phyloP scores from a whole-genome alignment of 1,140 invertebrate genomes.

The Gonatopus flavifemur region DNA sequence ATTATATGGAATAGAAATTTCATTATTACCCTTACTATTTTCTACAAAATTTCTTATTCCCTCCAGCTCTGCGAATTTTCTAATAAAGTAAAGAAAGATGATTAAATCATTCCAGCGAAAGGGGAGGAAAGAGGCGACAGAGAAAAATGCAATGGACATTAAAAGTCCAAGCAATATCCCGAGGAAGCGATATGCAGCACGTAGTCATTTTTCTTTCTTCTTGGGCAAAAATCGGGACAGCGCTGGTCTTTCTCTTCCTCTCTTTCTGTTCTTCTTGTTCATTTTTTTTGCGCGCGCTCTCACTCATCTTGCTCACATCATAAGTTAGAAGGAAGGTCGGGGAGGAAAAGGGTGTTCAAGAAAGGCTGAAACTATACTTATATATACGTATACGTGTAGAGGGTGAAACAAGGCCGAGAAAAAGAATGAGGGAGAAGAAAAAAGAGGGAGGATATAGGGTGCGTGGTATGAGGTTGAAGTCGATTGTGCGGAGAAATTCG shows the following conservation, averaged over 20 bases:
- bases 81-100: neutral
- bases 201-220: conserved; percentile 37
- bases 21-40: no score
- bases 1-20: no score
- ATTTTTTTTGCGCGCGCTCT: conserved; percentile 18
- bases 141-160: conserved; percentile 39
- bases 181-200: conserved; percentile 25
- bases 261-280: neutral
- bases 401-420: conserved; percentile 19
- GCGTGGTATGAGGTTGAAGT: neutral
- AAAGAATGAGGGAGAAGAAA: neutral
- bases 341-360: no score
- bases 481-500: conserved; percentile 29
- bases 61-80: neutral
- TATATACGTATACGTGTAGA: conserved; percentile 27
- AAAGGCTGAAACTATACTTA: no score
- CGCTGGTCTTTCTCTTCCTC: conserved; percentile 6
- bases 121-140: conserved; percentile 2
- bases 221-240: conserved; percentile 27
- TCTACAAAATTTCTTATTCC: no score
- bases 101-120: neutral
- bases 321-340: no score
- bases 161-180: conserved; percentile 42
- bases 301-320: no score
- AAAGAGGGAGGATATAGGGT: conserved; percentile 4